Evolutionary conservation across 2,113 vertebrate genomes (phyloP).

Genomic region (Percina caprodes): DNA sequence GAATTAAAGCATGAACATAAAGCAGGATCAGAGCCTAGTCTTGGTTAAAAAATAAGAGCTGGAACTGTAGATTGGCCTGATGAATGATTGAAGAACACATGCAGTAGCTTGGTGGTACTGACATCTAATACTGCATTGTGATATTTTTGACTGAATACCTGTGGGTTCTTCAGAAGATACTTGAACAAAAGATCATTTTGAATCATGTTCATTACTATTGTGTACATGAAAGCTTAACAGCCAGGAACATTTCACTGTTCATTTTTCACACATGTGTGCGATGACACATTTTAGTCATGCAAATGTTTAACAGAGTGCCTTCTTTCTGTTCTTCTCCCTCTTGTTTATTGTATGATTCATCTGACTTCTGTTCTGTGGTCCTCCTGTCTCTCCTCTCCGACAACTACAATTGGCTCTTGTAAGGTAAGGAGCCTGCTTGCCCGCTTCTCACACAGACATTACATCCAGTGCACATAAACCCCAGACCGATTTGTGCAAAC

Average conservation of each 20-base stretch:
- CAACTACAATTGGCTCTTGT: slow-evolving; percentile 92
- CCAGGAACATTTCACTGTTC: not conserved
- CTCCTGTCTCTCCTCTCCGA: slow-evolving; percentile 49
- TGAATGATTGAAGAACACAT: not conserved
- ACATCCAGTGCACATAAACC: slow-evolving; percentile 58
- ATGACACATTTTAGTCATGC: slow-evolving; percentile 20
- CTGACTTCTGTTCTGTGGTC: slow-evolving; percentile 56
- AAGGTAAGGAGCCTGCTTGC: slow-evolving; percentile 99
- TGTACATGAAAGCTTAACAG: not conserved
- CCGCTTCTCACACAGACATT: slow-evolving; percentile 67
- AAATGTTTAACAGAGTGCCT: slow-evolving; percentile 95
- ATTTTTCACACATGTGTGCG: not conserved
- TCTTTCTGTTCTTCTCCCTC: slow-evolving; percentile 80
- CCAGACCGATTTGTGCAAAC: slow-evolving; percentile 39
- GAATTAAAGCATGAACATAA: not conserved
- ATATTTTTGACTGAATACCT: not conserved
- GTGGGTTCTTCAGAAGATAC: not conserved
- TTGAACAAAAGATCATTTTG: not conserved
- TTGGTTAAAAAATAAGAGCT: not conserved
- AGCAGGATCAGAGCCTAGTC: not conserved
- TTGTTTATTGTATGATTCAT: slow-evolving; percentile 34
- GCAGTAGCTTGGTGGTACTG: not conserved
- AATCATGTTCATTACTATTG: not conserved
- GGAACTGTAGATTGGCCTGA: not conserved
- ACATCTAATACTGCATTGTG: not conserved